Evolutionary conservation across 2,797 vertebrate genomes (phyloP).

Genomic region (Anas capensis): DNA sequence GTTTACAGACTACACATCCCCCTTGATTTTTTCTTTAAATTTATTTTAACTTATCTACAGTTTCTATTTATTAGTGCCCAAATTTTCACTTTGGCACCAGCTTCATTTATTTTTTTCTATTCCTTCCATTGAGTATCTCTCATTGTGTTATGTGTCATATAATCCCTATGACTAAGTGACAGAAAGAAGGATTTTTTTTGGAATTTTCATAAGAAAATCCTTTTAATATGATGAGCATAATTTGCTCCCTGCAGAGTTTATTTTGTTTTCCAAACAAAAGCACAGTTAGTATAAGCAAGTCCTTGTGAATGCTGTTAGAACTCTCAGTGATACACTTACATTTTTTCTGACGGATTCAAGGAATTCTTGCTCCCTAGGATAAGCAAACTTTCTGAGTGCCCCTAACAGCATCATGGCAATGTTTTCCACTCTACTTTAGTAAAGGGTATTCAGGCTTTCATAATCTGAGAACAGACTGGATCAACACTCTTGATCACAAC

Average conservation of each 20-base stretch:
- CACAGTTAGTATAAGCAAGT: neutral
- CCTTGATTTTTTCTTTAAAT: too few species aligned
- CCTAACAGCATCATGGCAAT: neutral
- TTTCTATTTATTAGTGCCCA: neutral
- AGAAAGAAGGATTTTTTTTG: neutral
- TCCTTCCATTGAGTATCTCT: neutral
- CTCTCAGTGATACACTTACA: neutral
- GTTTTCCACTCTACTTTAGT: neutral
- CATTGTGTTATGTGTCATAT: neutral
- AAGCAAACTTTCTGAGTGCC: neutral
- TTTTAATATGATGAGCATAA: neutral
- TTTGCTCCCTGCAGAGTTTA: neutral
- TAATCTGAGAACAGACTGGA: neutral
- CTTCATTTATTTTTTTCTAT: neutral
- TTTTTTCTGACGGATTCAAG: neutral
- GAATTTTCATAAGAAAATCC: neutral
- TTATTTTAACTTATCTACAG: neutral
- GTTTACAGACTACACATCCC: too few species aligned
- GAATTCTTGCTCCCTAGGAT: neutral
- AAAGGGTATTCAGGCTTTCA: neutral
- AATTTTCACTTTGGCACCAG: neutral
- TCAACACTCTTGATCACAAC: neutral
- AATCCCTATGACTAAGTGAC: neutral
- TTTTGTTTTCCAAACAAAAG: neutral
- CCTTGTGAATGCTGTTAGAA: neutral